phyloP scores from a whole-genome alignment of 1,140 invertebrate genomes.

The Atta cephalotes region DNA sequence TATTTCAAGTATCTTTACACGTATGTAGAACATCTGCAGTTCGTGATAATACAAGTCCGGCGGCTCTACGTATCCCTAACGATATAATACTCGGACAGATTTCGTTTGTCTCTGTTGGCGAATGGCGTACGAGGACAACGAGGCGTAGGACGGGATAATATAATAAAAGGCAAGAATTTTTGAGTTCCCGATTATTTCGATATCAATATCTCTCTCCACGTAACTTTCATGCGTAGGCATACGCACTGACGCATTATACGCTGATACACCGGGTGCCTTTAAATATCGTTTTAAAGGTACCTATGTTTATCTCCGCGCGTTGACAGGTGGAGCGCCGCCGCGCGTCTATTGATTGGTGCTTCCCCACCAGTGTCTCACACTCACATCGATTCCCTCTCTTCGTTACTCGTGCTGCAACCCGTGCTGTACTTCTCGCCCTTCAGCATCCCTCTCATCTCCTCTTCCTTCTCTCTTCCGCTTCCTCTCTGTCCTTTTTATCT shows the following conservation, averaged over 20 bases:
- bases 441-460: conserved; percentile 15
- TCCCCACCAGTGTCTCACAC: conserved; percentile 71
- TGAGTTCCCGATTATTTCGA: neutral
- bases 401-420: conserved; percentile 39
- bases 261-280: conserved; percentile 41
- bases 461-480: conserved; percentile 13
- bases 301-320: conserved; percentile 76
- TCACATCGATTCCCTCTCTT: conserved; percentile 73
- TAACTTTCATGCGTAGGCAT: neutral
- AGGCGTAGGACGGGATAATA: neutral
- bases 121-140: neutral
- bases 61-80: neutral
- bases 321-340: conserved; percentile 79
- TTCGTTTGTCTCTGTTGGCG: conserved; percentile 35
- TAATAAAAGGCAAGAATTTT: conserved; percentile 38
- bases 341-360: conserved; percentile 78
- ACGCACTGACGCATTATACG: neutral
- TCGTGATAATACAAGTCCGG: neutral
- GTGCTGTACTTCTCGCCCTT: conserved; percentile 9
- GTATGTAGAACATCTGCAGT: neutral
- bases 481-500: conserved; percentile 13
- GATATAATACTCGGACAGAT: conserved; percentile 23
- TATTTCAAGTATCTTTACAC: conserved; percentile 17
- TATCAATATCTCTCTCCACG: neutral
- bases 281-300: conserved; percentile 66